Conservation (phyloP, 1,140 invertebrate species). For the Drosophila rufa region DNA sequence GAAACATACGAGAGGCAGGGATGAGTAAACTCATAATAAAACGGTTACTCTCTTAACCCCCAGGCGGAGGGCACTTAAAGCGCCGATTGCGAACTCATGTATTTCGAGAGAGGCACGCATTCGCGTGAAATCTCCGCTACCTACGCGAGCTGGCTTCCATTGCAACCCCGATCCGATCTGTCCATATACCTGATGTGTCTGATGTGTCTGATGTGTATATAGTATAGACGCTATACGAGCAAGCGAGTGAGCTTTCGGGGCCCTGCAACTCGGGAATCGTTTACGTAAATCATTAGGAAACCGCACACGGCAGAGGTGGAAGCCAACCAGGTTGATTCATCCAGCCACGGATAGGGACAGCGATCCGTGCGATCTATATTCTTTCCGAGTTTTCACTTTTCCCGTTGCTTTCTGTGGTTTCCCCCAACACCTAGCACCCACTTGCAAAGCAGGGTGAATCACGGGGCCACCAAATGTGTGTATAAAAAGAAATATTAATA, state of each 20-base stretch:
- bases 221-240: too few species aligned
- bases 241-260: constrained; percentile 30
- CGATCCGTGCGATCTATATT: constrained; percentile 35
- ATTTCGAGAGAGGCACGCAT: constrained; percentile 50
- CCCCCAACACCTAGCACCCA: constrained; percentile 10
- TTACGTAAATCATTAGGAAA: constrained; percentile 53
- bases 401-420: constrained; percentile 20
- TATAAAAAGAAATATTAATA: constrained; percentile 35
- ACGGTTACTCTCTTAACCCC: constrained; percentile 66
- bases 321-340: constrained; percentile 37
- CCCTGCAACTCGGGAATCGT: constrained; percentile 58
- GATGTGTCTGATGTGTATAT: constrained; percentile 4
- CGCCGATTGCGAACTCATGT: constrained; percentile 36
- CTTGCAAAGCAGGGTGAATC: constrained; percentile 24
- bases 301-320: constrained; percentile 9
- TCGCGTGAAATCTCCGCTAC: constrained; percentile 52
- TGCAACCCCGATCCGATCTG: constrained; percentile 24
- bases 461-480: constrained; percentile 17
- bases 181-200: constrained; percentile 1
- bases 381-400: constrained; percentile 32
- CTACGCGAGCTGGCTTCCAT: constrained; percentile 28
- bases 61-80: constrained; percentile 44
- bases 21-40: constrained; percentile 64
- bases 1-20: constrained; percentile 33
- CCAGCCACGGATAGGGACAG: constrained; percentile 40